These are phyloP conservation scores for Eurosta solidaginis DNA, from an alignment of 1,140 invertebrate genomes.

Conservation along the genomic window DNA sequence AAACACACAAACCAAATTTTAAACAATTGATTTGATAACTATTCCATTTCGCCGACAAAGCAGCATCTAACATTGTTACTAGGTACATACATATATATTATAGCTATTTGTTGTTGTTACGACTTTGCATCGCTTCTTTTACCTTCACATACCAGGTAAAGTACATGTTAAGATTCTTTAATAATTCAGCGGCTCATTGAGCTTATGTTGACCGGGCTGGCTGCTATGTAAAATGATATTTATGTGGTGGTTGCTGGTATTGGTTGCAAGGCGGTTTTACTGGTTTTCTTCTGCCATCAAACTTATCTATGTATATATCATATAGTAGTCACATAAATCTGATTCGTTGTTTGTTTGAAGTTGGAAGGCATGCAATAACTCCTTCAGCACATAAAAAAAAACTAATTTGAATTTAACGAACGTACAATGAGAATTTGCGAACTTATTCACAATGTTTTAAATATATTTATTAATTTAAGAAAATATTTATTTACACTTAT, in stretches of 20 bases:
- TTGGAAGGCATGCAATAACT: not conserved
- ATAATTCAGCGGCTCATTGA: not conserved
- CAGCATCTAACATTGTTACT: not conserved
- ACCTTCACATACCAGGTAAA: too few species aligned
- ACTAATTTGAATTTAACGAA: not conserved
- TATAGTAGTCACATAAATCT: not conserved
- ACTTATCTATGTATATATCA: too few species aligned
- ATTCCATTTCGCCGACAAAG: not conserved
- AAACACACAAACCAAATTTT: not conserved
- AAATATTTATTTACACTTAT: too few species aligned
- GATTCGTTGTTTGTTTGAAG: not conserved
- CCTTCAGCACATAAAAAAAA: not conserved
- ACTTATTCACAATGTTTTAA: too few species aligned
- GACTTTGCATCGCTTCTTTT: not conserved
- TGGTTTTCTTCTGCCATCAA: constrained; percentile 2
- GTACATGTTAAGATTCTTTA: constrained; percentile 12
- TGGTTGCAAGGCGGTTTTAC: constrained; percentile 17
- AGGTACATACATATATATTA: too few species aligned
- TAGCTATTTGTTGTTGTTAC: not conserved
- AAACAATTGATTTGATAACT: not conserved
- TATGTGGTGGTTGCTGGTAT: not conserved
- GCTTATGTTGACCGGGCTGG: not conserved
- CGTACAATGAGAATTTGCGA: too few species aligned
- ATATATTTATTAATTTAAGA: too few species aligned
- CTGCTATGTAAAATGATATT: not conserved